A percentile compares a stretch with the other conserved stretches of the same genome.
Evolutionary conservation across 2,888 invertebrate genomes (phyloP).

Genomic region (Epinotia nisella): DNA sequence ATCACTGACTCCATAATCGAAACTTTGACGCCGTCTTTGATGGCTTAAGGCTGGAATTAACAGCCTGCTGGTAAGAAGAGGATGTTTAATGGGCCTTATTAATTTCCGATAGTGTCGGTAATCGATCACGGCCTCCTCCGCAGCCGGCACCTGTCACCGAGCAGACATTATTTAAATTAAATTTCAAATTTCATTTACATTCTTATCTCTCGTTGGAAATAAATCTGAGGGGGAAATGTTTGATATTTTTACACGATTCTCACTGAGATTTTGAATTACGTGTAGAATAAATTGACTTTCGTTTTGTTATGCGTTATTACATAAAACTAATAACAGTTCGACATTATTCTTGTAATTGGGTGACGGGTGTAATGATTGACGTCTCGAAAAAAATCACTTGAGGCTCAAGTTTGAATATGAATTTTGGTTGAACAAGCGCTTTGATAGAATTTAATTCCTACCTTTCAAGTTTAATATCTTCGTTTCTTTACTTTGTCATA

Average conservation of each 20-base stretch:
- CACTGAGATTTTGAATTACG: slow-evolving; percentile 14
- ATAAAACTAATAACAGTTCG: not conserved
- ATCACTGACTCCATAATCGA: slow-evolving; percentile 27
- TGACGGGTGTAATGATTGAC: too few relatives aligned
- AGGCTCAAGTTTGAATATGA: not conserved
- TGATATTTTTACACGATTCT: slow-evolving; percentile 23
- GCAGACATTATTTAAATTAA: slow-evolving; percentile 58
- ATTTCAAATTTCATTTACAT: slow-evolving; percentile 53
- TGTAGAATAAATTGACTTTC: slow-evolving; percentile 10
- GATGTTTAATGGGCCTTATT: slow-evolving; percentile 46
- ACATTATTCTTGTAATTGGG: not conserved
- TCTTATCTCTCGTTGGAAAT: slow-evolving; percentile 33
- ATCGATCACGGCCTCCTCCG: slow-evolving; percentile 47
- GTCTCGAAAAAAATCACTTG: too few relatives aligned
- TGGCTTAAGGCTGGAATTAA: slow-evolving; percentile 34
- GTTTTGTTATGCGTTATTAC: not conserved
- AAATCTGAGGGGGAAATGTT: slow-evolving; percentile 28
- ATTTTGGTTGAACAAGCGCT: not conserved
- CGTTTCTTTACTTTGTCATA: not conserved
- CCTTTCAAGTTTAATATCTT: not conserved
- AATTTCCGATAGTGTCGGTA: slow-evolving; percentile 45
- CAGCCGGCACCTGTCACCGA: slow-evolving; percentile 50
- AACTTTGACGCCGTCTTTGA: slow-evolving; percentile 31
- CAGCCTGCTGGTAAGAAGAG: slow-evolving; percentile 35
- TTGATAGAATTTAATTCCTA: not conserved